Percentiles rank a stretch among this genome's conserved stretches.
Conservation (phyloP, 2,113 vertebrate species). For the Sebastes fasciatus region DNA sequence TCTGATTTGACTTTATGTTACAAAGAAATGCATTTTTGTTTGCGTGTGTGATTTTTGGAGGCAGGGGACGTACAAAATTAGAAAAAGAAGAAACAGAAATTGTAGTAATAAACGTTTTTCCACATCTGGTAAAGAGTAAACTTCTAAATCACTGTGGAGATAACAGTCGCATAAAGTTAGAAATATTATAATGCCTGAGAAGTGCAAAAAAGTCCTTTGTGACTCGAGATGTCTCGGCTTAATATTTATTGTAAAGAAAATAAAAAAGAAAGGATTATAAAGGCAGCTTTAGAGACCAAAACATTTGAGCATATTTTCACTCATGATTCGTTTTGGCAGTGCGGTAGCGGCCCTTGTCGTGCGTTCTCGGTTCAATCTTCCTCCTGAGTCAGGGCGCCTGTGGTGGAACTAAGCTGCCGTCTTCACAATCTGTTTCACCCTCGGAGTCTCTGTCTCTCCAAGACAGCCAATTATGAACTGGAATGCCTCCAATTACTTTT, state of each 20-base stretch:
- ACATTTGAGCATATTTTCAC: background rate
- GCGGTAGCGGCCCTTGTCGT: background rate
- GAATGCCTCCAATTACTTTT: conserved; percentile 12
- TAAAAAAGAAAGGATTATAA: background rate
- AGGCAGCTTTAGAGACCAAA: background rate
- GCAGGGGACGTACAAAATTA: background rate
- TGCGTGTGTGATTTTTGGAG: background rate
- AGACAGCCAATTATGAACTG: conserved; percentile 34
- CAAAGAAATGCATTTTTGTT: background rate
- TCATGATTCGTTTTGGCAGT: conserved; percentile 17
- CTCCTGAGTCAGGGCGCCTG: conserved; percentile 24
- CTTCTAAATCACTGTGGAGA: background rate
- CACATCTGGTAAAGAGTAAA: background rate
- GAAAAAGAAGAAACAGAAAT: background rate
- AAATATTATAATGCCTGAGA: background rate
- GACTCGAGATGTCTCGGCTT: background rate
- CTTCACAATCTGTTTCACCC: conserved; percentile 36
- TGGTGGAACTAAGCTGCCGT: conserved; percentile 34
- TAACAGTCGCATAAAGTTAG: background rate
- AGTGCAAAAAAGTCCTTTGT: background rate
- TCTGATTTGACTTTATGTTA: background rate
- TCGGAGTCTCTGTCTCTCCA: conserved; percentile 19
- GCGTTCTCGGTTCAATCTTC: conserved; percentile 20
- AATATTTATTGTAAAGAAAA: background rate
- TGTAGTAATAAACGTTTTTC: background rate